phyloP scores from a whole-genome alignment of 2,797 vertebrate species.

The Toxotes lorentzi region DNA sequence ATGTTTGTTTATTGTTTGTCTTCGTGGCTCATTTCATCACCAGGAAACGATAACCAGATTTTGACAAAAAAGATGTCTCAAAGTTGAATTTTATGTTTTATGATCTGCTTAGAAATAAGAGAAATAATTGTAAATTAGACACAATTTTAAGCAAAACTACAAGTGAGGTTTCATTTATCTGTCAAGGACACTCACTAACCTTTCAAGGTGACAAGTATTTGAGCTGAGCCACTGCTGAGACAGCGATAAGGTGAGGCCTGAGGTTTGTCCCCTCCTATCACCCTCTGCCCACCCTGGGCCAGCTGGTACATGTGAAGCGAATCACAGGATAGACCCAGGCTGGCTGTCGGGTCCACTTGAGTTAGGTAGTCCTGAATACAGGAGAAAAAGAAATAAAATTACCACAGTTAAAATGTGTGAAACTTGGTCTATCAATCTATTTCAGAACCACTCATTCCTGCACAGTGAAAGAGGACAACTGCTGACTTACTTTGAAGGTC shows the following conservation, averaged over 20 bases:
- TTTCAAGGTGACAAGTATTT: conserved; percentile 90
- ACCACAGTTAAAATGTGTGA: not conserved
- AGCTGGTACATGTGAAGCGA: conserved; percentile 93
- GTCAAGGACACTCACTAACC: conserved; percentile 75
- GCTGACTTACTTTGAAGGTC: conserved; percentile 89
- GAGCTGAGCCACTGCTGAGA: conserved; percentile 83
- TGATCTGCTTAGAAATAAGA: not conserved
- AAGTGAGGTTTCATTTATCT: not conserved
- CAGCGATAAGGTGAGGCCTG: conserved; percentile 86
- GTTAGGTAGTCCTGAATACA: conserved; percentile 90
- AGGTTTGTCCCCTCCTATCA: conserved; percentile 88
- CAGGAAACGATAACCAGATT: not conserved
- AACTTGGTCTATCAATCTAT: not conserved
- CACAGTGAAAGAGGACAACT: not conserved
- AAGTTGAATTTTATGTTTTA: not conserved
- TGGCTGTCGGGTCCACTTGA: conserved; percentile 93
- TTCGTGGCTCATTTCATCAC: not conserved
- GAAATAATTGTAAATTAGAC: not conserved
- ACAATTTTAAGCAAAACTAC: not conserved
- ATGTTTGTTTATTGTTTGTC: too few species aligned
- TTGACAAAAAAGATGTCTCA: not conserved
- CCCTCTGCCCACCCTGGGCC: conserved; percentile 87
- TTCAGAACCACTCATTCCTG: not conserved
- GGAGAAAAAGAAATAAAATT: conserved; percentile 1
- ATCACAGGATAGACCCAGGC: conserved; percentile 91